Base-by-base conservation (phyloP, 2,888 invertebrate species). In the Tromatobia lineatoria region DNA sequence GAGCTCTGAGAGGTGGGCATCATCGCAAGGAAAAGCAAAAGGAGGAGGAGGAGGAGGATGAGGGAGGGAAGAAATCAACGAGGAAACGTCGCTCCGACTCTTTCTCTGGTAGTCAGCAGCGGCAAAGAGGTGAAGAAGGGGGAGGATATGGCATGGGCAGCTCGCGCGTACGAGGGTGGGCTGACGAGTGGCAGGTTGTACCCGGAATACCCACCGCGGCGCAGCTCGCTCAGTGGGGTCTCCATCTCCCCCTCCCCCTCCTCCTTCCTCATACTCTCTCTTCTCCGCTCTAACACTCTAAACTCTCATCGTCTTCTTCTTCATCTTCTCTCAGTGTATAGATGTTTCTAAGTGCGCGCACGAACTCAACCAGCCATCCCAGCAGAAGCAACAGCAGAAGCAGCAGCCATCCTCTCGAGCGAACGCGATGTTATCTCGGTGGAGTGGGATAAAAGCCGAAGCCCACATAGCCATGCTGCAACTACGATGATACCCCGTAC, bases 121-220 rank as follows among this genome's bases (percentile, higher is more conserved):
- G 80, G 78, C 38, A 75, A 76, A 25, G 29, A 29, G 25, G 80
- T 82, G 78, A 74, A 76, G 75, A 70, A 59, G 59, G 29, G 7
- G 25, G 80, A 83, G 42, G 23, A 77, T 34, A 66, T 42, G 45
- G 20, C 64, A 66, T 42, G 20, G 11, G 67, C 25, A 45, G 67
- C 78, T 73, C 82, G 80, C 78, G 87, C 82, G 86, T 89, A 90
- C 88, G 90, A 91, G 93, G 93, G 93, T 93, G 93, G 92, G 90
- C 92, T 91, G 93, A 92, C 92, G 93, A 93, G 92, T 93, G 93
- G 93, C 92, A 93, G 92, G 92, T 92, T 92, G 91, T 92, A 91
- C 90, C 90, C 90, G 91, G 93, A 92, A 93, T 93, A 92, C 91
- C 92, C 93, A 92, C 92, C 92, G 92, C 91, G 90, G 92, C 90